Evolutionary conservation across 2,797 vertebrate genomes (phyloP).

Genomic region (Micromesistius poutassou): DNA sequence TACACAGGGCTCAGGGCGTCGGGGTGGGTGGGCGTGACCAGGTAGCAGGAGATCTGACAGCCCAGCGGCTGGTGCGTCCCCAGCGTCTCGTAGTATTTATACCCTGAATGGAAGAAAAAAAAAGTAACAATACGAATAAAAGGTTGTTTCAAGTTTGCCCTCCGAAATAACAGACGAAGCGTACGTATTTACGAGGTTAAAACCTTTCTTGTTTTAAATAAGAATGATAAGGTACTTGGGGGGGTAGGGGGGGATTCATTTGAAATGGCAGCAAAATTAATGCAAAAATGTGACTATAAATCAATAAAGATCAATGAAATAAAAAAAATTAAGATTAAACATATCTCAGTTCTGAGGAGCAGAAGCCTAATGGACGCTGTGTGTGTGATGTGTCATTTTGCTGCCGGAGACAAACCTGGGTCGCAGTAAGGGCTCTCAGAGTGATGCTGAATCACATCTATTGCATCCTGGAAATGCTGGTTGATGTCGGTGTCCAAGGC

Average conservation of each 20-base stretch:
- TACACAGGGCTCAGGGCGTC: conserved; percentile 63
- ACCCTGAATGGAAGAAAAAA: conserved; percentile 62
- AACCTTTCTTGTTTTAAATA: not conserved
- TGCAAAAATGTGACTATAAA: too few species aligned
- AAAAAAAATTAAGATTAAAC: not conserved
- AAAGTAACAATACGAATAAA: not conserved
- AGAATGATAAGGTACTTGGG: not conserved
- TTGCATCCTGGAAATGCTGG: conserved; percentile 91
- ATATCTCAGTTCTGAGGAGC: not conserved
- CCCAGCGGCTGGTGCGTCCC: conserved; percentile 66
- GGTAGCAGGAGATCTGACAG: conserved; percentile 72
- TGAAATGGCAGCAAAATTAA: too few species aligned
- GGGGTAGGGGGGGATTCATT: too few species aligned
- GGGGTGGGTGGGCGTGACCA: conserved; percentile 55
- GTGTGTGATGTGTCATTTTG: not conserved
- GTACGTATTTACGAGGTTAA: not conserved
- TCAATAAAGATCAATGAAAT: not conserved
- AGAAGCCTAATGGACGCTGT: not conserved
- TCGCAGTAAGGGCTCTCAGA: conserved; percentile 73
- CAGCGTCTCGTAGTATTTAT: conserved; percentile 75
- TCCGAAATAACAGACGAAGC: not conserved
- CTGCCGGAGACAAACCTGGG: conserved; percentile 71
- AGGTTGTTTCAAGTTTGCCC: not conserved
- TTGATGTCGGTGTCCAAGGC: conserved; percentile 82
- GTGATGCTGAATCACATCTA: conserved; percentile 90